A percentile compares a stretch with the other conserved stretches of the same genome.
phyloP scores from a whole-genome alignment of 2,113 vertebrate species.

The Paradisaea rubra region DNA sequence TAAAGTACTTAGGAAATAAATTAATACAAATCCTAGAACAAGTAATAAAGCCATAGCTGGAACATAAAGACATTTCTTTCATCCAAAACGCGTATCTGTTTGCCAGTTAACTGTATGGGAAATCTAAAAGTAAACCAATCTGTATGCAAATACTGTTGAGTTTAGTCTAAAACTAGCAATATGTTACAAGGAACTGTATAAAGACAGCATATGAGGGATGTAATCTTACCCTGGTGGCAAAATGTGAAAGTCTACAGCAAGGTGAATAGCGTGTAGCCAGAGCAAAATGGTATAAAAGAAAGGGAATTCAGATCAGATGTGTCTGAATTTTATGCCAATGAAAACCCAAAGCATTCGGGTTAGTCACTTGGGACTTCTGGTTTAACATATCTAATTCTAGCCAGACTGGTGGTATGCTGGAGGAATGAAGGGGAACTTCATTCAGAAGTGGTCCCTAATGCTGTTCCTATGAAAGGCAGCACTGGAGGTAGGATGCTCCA shows the following conservation, averaged over 20 bases:
- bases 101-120: background rate
- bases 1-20: background rate
- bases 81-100: background rate
- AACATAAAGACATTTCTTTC: background rate
- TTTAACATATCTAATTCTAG: background rate
- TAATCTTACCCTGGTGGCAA: background rate
- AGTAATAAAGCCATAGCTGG: background rate
- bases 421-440: background rate
- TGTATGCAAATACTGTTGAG: background rate
- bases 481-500: background rate
- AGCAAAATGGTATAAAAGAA: background rate
- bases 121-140: background rate
- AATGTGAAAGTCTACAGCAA: background rate
- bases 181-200: background rate
- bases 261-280: background rate
- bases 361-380: background rate
- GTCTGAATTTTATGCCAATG: background rate
- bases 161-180: background rate
- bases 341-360: background rate
- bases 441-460: background rate
- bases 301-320: background rate
- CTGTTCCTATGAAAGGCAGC: background rate
- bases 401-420: background rate
- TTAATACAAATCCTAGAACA: background rate
- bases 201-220: background rate